These are phyloP conservation scores for Syngnathus rostellatus DNA, from an alignment of 2,797 vertebrate species.

Conservation along the genomic window DNA sequence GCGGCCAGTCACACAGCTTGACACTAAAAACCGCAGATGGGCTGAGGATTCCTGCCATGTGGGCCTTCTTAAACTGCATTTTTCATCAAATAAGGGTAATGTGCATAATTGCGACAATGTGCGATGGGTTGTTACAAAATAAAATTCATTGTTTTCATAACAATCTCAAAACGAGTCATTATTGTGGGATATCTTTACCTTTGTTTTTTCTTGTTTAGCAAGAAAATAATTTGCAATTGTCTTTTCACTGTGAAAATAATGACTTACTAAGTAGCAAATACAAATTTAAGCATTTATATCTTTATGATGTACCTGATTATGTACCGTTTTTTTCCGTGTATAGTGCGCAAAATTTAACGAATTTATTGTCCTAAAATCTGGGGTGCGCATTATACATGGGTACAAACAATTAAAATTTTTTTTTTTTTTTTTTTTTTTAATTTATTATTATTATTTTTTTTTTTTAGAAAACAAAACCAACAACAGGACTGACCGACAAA, in stretches of 20 bases:
- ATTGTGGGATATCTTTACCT: constrained; percentile 14
- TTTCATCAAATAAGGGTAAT: constrained; percentile 11
- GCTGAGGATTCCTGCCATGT: not conserved
- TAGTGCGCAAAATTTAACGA: no score
- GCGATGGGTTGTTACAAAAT: constrained; percentile 14
- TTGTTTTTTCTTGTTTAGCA: constrained; percentile 29
- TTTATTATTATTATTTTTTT: no score
- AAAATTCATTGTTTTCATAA: constrained; percentile 11
- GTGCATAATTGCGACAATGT: constrained; percentile 22
- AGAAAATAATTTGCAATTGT: constrained; percentile 28
- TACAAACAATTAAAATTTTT: no score
- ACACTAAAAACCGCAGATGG: constrained; percentile 11
- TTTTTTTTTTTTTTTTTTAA: no score
- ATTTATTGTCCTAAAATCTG: no score
- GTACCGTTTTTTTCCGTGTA: no score
- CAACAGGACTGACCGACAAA: no score
- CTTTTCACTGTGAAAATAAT: constrained; percentile 35
- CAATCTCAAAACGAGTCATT: constrained; percentile 4
- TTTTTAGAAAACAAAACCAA: no score
- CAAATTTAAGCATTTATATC: no score
- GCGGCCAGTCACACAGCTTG: constrained; percentile 13
- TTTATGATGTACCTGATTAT: no score
- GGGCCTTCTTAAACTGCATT: constrained; percentile 6
- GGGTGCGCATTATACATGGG: no score
- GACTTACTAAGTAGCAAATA: no score